phyloP scores from a whole-genome alignment of 2,113 vertebrate species.

The Ceyx margarethae region DNA sequence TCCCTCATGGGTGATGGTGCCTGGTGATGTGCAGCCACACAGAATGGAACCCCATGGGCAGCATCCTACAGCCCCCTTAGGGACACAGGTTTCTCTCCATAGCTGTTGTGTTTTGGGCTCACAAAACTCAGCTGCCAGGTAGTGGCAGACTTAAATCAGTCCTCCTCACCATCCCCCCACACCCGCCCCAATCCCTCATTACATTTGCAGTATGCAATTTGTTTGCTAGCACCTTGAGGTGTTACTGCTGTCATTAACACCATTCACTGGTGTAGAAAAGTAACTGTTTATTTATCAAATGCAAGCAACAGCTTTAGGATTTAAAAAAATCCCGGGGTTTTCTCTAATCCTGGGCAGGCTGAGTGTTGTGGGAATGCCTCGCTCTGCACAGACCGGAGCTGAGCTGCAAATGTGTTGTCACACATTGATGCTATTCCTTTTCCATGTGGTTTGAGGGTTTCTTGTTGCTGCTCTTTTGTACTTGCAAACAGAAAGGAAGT shows the following conservation, averaged over 20 bases:
- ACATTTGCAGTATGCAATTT: not conserved
- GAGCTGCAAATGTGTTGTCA: fast-evolving
- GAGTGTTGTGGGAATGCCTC: not conserved
- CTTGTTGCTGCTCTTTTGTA: not conserved
- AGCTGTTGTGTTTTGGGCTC: not conserved
- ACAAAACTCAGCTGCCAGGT: not conserved
- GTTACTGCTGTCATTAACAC: not conserved
- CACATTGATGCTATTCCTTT: not conserved
- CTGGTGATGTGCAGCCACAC: not conserved
- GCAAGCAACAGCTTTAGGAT: not conserved
- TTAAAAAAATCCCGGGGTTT: not conserved
- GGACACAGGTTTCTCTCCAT: not conserved
- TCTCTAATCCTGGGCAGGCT: not conserved
- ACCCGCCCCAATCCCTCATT: not conserved
- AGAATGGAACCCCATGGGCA: not conserved
- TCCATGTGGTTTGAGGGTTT: not conserved
- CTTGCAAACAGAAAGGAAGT: not conserved
- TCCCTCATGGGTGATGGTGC: not conserved
- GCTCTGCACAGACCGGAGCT: not conserved
- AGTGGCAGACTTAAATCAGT: not conserved
- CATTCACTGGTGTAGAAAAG: not conserved
- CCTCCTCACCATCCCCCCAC: not conserved
- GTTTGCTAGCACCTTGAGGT: slow-evolving; percentile 7
- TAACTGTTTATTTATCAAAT: not conserved
- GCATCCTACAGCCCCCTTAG: not conserved